phyloP scores from a whole-genome alignment of 37 sponge, comb jelly and placozoan genomes.

The Oopsacas minuta region DNA sequence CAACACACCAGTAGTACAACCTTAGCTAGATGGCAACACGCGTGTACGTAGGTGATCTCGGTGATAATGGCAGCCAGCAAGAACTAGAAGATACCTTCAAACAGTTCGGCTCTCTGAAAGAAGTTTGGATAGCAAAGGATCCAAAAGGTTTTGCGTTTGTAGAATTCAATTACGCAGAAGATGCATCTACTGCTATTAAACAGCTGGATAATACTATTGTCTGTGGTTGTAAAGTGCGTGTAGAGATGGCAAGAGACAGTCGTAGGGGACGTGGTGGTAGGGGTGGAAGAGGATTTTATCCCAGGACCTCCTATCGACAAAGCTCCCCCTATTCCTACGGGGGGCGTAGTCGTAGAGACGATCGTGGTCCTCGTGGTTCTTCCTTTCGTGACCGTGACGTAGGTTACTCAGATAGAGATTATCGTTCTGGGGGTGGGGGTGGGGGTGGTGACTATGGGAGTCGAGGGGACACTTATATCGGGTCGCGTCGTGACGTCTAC shows the following conservation, averaged over 20 bases:
- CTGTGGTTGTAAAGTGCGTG: slow-evolving; percentile 5
- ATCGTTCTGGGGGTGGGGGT: background rate
- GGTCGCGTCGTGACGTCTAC: background rate
- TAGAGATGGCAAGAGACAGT: slow-evolving; percentile 14
- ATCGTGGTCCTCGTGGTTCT: background rate
- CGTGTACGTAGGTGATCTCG: background rate
- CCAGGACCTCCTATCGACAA: background rate
- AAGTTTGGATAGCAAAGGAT: background rate
- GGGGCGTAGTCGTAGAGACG: background rate
- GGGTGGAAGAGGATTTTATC: background rate
- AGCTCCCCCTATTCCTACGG: background rate
- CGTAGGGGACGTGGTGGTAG: background rate
- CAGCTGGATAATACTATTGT: background rate
- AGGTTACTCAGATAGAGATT: background rate
- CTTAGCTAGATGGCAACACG: slow-evolving; percentile 7
- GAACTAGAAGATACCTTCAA: background rate
- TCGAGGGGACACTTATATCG: background rate
- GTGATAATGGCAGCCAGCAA: background rate
- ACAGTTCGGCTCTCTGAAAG: background rate
- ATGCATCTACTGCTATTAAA: background rate
- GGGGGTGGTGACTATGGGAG: background rate
- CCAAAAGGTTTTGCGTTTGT: slow-evolving; percentile 12
- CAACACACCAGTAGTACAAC: no score
- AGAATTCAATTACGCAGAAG: background rate
- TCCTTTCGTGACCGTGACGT: background rate